Conservation (phyloP, 2,888 invertebrate species). For the Pristionchus japonicus region DNA sequence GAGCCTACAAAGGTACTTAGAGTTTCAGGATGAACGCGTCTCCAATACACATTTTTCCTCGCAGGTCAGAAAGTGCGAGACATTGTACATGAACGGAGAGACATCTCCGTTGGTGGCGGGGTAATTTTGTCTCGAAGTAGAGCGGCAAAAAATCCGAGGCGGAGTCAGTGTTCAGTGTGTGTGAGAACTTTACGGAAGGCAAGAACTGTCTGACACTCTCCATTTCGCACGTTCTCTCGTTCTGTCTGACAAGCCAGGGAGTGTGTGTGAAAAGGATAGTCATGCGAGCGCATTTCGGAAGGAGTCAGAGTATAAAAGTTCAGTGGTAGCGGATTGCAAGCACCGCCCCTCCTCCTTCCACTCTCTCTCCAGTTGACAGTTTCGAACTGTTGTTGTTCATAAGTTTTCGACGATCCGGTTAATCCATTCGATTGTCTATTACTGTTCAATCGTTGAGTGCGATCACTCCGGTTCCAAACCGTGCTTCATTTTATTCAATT, state of each 20-base stretch:
- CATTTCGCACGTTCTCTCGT: too few species aligned
- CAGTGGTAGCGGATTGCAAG: neutral
- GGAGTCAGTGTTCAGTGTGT: neutral
- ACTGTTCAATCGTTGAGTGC: neutral
- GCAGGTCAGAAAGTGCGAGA: neutral
- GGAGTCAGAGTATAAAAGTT: conserved; percentile 7
- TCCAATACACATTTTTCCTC: neutral
- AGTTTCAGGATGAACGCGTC: neutral
- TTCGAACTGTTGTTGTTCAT: neutral
- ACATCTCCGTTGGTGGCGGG: neutral
- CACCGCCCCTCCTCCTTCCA: conserved; percentile 19
- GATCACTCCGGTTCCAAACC: neutral
- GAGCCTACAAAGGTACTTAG: too few species aligned
- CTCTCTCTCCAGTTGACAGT: neutral
- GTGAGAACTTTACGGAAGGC: too few species aligned
- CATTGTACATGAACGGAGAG: neutral
- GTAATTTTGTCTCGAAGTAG: neutral
- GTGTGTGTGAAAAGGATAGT: too few species aligned
- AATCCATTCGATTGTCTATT: conserved; percentile 1
- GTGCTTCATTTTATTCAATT: neutral
- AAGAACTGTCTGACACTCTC: too few species aligned
- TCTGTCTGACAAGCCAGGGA: neutral
- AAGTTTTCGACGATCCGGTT: neutral
- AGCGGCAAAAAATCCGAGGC: neutral
- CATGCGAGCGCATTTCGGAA: too few species aligned